These are phyloP conservation scores for Ceratina australensis DNA, from an alignment of 1,140 invertebrate genomes.

Conservation along the genomic window DNA sequence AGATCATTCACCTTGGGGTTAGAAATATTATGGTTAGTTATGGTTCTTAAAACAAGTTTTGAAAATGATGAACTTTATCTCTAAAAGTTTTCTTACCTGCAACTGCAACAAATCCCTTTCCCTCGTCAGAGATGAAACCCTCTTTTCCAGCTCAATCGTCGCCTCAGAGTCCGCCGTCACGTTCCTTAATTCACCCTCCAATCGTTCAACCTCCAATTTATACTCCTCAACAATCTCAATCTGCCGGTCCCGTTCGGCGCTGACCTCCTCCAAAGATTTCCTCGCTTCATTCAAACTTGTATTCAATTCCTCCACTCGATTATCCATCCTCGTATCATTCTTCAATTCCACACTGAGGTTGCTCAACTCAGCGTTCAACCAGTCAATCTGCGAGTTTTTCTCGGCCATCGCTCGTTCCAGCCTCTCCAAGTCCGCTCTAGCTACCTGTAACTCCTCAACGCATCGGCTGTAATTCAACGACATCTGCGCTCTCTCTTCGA, in stretches of 20 bases:
- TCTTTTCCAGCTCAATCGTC: conserved; percentile 59
- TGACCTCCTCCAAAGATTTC: not conserved
- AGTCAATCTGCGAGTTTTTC: conserved; percentile 39
- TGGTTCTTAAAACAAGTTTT: too few species aligned
- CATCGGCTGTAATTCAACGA: conserved; percentile 22
- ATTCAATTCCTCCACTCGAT: conserved; percentile 44
- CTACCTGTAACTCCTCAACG: conserved; percentile 7
- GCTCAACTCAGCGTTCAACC: conserved; percentile 43
- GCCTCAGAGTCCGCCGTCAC: conserved; percentile 41
- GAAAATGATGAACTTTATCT: too few species aligned
- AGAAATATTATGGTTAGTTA: too few species aligned
- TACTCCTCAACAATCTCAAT: conserved; percentile 32
- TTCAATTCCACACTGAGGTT: conserved; percentile 33
- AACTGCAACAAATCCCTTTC: conserved; percentile 63
- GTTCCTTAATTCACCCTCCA: conserved; percentile 59
- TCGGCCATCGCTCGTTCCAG: conserved; percentile 12
- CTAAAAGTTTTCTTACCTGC: conserved; percentile 38
- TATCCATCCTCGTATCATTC: conserved; percentile 36
- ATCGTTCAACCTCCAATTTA: conserved; percentile 53
- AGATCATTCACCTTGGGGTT: conserved; percentile 59
- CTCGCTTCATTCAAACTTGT: conserved; percentile 40
- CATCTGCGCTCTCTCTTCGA: conserved; percentile 34
- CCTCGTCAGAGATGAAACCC: conserved; percentile 25
- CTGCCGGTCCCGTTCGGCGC: conserved; percentile 24
- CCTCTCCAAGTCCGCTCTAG: conserved; percentile 21